Evolutionary conservation across 2,113 vertebrate species (phyloP), one percentile per base, ranked within the genome.

Genomic region (Pavo muticus): DNA sequence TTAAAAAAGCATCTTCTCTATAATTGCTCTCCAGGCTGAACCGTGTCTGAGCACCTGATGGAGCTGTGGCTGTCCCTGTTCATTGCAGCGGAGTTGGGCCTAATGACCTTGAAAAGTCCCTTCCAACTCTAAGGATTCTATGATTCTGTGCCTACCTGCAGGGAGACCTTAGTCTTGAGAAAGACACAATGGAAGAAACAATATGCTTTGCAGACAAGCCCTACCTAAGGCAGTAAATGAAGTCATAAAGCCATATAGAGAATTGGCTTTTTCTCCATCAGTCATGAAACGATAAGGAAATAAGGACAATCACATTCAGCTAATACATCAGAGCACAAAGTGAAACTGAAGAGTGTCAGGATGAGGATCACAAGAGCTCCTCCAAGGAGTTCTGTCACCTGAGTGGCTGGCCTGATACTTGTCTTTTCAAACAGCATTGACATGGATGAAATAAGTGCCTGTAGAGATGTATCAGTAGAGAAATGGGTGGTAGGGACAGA

Each of bases 401-500:
- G 11, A 61, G 74, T 32, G 15, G 1, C 65, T 75, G 73, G 37
- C 69, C 20, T 1, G 0, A 63, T 27, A 23, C 30, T 19, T 10
- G 47, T 39, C 23, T 4, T 23, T 59, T 65, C 32, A 45, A 61
- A 65, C 7, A 47, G 7, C 35, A 24, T 5, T 24, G n/a, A 50
- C 44, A 12, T 0, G 6, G 64, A 50, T 50, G 18, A 61, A 29
- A 6, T 2, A 21, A 54, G 44, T 4, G 4, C 11, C 70, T 25
- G 19, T 7, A 30, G 18, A 16, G 60, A 32, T 32, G 35, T 52
- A 72, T 17, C 48, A 76, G 40, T 45, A 32, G 1, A 30, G 60
- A 48, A 79, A 73, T 1, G 13, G 14, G 9, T 71, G 24, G 2
- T 52, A 74, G 54, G 71, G 35, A 11, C 54, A 61, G 23, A 59